Evolutionary conservation across 2,797 vertebrate genomes (phyloP).

Genomic region (Periophthalmus magnuspinnatus): DNA sequence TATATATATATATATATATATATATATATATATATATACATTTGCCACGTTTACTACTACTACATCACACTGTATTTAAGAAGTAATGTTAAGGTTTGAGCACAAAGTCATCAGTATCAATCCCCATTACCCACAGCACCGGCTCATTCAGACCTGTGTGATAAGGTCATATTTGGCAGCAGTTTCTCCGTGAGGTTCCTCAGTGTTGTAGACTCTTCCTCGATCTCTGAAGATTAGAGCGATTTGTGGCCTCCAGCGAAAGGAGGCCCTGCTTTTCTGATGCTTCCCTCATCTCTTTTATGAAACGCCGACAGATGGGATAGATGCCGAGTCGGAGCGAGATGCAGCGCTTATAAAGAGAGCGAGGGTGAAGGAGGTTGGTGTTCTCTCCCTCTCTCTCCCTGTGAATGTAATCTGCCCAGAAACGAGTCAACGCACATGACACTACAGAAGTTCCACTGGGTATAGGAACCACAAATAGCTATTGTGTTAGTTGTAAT

Average conservation of each 20-base stretch:
- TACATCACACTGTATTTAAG: neutral
- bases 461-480: constrained; percentile 25
- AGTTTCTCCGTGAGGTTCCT: constrained; percentile 23
- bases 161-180: constrained; percentile 10
- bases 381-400: constrained; percentile 29
- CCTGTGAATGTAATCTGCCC: constrained; percentile 63
- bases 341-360: constrained; percentile 49
- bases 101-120: neutral
- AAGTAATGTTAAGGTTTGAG: neutral
- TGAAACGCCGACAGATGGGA: constrained; percentile 65
- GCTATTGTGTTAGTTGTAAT: neutral
- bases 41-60: neutral
- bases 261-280: constrained; percentile 35
- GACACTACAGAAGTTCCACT: constrained; percentile 22
- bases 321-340: constrained; percentile 45
- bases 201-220: constrained; percentile 1
- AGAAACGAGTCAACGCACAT: constrained; percentile 63
- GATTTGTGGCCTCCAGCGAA: constrained; percentile 29
- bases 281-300: constrained; percentile 53
- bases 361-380: constrained; percentile 37
- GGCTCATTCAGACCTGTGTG: constrained; percentile 1
- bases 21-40: no score
- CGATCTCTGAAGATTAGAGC: constrained; percentile 36
- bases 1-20: no score
- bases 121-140: neutral